Evolutionary conservation across 2,113 vertebrate species (phyloP), one percentile per base, ranked within the genome.

Genomic region (Channa argus): DNA sequence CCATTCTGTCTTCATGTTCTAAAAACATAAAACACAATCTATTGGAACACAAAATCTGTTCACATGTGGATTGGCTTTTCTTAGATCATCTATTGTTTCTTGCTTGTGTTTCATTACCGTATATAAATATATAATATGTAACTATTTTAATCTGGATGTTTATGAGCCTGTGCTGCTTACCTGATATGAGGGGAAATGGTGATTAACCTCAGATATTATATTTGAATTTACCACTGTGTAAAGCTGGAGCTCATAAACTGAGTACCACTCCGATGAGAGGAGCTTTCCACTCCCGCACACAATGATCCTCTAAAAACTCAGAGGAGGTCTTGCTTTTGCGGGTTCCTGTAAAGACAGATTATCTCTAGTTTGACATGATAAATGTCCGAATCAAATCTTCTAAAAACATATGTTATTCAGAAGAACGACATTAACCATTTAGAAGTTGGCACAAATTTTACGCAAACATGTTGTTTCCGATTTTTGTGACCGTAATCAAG

Each of bases 241-340:
- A 81, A 83, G 79, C 58, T 44, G 63, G 63, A 70, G 71, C 74
- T 80, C 71, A 83, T 77, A 81, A 87, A 81, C 79, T 89, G 77
- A 86, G 92, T 89, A 81, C 82, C 77, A 73, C 67, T 64, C 46
- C 5, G 66, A 86, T 79, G 81, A 89, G 80, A 88, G 85, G 62
- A 80, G 76, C 71, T 79, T 76, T 79, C 73, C 59, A 53, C 73
- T 50, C 54, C 60, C 63, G 65, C 67, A 70, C 71, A 83, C 65
- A 86, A 82, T 80, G 74, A 70, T 68, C 62, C 55, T 36, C 70
- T 74, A 10, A 67, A 83, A 78, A 74, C 47, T 34, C 43, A 38
- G 47, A 65, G 46, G 55, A 46, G 59, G 64, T 36, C 63, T 51
- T 66, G 53, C 60, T 71, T 72, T 72, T 70, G 13, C 3, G 5